Conservation (phyloP, 2,797 vertebrate genomes). For the Characodon lateralis region DNA sequence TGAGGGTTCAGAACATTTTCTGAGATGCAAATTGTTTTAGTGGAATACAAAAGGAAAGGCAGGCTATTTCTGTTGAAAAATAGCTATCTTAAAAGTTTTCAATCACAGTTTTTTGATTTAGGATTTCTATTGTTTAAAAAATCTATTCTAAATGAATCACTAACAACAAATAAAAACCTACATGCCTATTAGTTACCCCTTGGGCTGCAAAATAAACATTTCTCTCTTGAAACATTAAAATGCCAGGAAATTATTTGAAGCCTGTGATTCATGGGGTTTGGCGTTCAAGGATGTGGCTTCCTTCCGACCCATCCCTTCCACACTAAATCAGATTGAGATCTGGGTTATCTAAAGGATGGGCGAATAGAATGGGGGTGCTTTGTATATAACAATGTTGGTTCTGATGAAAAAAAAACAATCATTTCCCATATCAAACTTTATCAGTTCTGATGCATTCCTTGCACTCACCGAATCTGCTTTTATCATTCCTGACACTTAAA, state of each 20-base stretch:
- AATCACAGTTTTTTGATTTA: background rate
- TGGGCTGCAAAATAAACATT: background rate
- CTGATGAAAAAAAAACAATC: background rate
- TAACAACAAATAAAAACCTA: background rate
- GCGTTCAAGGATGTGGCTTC: background rate
- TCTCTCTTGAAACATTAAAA: background rate
- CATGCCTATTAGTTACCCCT: background rate
- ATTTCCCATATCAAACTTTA: background rate
- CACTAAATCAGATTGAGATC: background rate
- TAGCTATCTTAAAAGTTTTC: background rate
- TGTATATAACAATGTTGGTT: background rate
- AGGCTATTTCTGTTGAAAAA: background rate
- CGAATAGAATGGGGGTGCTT: background rate
- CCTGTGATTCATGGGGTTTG: background rate
- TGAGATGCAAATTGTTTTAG: background rate
- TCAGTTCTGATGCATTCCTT: slow-evolving; percentile 2
- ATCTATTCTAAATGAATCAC: background rate
- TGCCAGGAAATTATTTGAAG: background rate
- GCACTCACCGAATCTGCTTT: background rate
- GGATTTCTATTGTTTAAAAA: background rate
- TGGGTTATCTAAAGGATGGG: background rate
- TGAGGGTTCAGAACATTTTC: background rate
- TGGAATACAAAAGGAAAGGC: background rate
- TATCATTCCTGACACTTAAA: slow-evolving; percentile 7
- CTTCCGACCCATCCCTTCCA: background rate